These are phyloP conservation scores for Amphiprion clarkii DNA, from an alignment of 2,797 vertebrate species.

Conservation along the genomic window DNA sequence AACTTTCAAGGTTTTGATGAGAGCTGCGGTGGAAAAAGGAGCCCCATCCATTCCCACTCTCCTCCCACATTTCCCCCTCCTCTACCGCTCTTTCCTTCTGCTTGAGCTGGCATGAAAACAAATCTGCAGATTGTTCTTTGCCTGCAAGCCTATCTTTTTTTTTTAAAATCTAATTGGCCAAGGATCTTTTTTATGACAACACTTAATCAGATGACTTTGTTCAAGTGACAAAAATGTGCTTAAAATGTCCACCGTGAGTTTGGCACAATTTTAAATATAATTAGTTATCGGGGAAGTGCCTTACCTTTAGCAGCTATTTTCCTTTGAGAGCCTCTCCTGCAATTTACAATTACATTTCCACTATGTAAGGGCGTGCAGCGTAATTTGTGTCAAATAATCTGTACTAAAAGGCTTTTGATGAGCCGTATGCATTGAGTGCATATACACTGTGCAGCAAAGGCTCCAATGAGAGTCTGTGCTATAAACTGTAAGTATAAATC, in stretches of 20 bases:
- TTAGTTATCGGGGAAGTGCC: constrained; percentile 58
- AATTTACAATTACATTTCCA: constrained; percentile 41
- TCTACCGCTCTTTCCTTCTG: constrained; percentile 67
- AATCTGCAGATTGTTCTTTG: constrained; percentile 73
- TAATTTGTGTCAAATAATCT: constrained; percentile 17
- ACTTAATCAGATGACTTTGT: constrained; percentile 84
- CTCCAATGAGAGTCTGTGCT: not conserved
- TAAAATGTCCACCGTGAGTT: constrained; percentile 68
- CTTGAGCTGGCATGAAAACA: constrained; percentile 67
- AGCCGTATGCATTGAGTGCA: not conserved
- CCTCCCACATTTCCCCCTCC: constrained; percentile 19
- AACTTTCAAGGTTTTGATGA: constrained; percentile 68
- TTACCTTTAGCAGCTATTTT: constrained; percentile 54
- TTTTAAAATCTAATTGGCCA: constrained; percentile 78
- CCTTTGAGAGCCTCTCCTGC: constrained; percentile 34
- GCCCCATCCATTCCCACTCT: constrained; percentile 21
- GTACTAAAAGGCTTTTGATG: constrained; percentile 12
- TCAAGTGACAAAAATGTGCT: constrained; percentile 79
- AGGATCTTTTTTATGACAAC: constrained; percentile 80
- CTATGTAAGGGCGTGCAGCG: not conserved
- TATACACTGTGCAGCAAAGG: not conserved
- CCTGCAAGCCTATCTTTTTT: constrained; percentile 64
- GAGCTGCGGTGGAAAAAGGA: constrained; percentile 50
- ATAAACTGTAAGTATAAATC: constrained; percentile 4
- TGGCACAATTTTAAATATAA: constrained; percentile 72